These are phyloP conservation scores for Daktulosphaira vitifoliae DNA, from an alignment of 1,140 invertebrate species.

Conservation along the genomic window DNA sequence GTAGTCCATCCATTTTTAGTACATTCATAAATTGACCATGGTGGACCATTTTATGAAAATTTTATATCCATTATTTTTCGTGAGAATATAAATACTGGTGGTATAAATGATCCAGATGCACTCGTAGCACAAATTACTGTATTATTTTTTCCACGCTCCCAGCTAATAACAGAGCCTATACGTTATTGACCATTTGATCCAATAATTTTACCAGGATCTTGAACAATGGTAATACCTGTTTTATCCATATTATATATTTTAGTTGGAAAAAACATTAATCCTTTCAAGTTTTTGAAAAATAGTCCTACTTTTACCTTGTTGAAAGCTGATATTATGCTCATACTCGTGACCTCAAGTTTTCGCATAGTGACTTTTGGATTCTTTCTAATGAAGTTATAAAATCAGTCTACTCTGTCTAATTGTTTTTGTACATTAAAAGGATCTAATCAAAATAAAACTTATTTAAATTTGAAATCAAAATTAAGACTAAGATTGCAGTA, in stretches of 20 bases:
- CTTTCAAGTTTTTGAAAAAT: neutral
- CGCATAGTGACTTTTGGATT: no score
- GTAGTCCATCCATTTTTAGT: neutral
- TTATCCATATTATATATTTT: neutral
- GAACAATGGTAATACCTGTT: neutral
- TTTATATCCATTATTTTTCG: neutral
- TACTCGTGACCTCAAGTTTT: no score
- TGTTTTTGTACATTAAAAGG: no score
- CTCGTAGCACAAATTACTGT: neutral
- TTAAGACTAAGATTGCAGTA: no score
- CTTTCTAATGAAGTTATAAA: no score
- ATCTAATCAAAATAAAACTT: no score
- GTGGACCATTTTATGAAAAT: neutral
- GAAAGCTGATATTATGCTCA: neutral
- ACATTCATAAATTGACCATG: neutral
- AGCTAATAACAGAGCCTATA: slow-evolving; percentile 36
- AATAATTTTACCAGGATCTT: neutral
- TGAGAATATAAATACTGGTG: neutral
- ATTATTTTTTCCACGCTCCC: neutral
- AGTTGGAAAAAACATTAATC: no score
- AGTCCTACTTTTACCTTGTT: neutral
- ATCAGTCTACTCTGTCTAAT: no score
- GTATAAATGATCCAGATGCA: neutral
- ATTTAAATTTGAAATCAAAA: no score
- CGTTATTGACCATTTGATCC: neutral